phyloP scores from a whole-genome alignment of 2,888 invertebrate genomes.

The Carpatolechia fugitivella region DNA sequence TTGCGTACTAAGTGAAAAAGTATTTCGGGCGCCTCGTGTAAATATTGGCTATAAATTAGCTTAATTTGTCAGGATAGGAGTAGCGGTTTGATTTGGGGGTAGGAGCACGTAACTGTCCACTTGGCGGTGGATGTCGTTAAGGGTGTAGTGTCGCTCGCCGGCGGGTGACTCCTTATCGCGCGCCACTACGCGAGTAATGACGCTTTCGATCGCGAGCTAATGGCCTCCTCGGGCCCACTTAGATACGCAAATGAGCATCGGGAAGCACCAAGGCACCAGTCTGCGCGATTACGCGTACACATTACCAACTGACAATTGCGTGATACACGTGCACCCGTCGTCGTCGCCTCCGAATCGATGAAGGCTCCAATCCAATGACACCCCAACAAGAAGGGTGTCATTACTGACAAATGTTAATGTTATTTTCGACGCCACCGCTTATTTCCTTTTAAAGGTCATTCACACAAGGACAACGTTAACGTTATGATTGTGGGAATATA shows the following conservation, averaged over 20 bases:
- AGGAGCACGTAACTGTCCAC: constrained; percentile 60
- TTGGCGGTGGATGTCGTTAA: constrained; percentile 60
- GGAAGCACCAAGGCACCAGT: constrained; percentile 47
- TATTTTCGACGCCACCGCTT: constrained; percentile 5
- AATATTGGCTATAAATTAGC: constrained; percentile 9
- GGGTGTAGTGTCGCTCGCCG: constrained; percentile 53
- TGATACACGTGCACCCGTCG: constrained; percentile 40
- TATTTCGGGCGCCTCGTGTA: constrained; percentile 1
- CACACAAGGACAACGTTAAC: neutral
- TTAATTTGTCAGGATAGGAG: neutral
- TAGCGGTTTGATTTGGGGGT: constrained; percentile 15
- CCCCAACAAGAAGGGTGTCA: constrained; percentile 14
- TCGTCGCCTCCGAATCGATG: constrained; percentile 24
- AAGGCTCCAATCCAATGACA: constrained; percentile 10
- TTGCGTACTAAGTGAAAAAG: constrained; percentile 14
- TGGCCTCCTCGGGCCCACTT: constrained; percentile 74
- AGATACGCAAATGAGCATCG: constrained; percentile 79
- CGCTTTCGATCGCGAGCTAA: constrained; percentile 74
- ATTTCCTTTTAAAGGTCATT: constrained; percentile 8
- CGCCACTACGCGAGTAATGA: constrained; percentile 71
- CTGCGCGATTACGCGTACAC: constrained; percentile 50
- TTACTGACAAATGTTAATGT: constrained; percentile 18
- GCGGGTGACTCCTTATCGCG: constrained; percentile 62
- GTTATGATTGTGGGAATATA: neutral
- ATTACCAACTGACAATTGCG: constrained; percentile 43